Conservation (phyloP, 2,888 invertebrate species). For the Drosophila infuscata region DNA sequence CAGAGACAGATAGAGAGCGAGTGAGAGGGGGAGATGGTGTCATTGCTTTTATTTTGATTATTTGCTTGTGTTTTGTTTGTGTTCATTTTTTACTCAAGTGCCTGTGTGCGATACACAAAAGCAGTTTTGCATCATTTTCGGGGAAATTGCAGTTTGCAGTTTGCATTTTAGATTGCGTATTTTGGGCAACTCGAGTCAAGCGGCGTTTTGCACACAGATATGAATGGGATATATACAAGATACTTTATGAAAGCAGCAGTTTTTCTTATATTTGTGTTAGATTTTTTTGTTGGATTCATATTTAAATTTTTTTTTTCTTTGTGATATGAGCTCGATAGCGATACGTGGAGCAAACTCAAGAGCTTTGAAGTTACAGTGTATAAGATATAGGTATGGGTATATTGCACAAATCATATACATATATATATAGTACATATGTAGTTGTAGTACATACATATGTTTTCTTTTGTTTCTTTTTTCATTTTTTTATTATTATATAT, state of each 20-base stretch:
- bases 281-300: slow-evolving; percentile 6
- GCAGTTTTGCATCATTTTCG: slow-evolving; percentile 64
- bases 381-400: slow-evolving; percentile 55
- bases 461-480: neutral
- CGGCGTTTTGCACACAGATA: slow-evolving; percentile 19
- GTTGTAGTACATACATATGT: slow-evolving; percentile 17
- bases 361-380: slow-evolving; percentile 82
- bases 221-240: slow-evolving; percentile 31
- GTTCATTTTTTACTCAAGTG: slow-evolving; percentile 32
- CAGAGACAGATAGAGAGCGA: slow-evolving; percentile 2
- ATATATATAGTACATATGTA: slow-evolving; percentile 23
- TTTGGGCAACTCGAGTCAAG: slow-evolving; percentile 29
- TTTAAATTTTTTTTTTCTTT: slow-evolving; percentile 27
- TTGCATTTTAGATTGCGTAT: slow-evolving; percentile 38
- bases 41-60: slow-evolving; percentile 72
- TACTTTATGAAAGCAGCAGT: slow-evolving; percentile 32
- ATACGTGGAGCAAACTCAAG: slow-evolving; percentile 82
- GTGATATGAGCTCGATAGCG: slow-evolving; percentile 77
- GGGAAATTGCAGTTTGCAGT: slow-evolving; percentile 58
- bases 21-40: slow-evolving; percentile 3
- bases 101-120: slow-evolving; percentile 38
- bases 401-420: slow-evolving; percentile 44
- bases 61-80: slow-evolving; percentile 37
- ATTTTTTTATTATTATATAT: slow-evolving; percentile 6
- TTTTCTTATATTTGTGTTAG: slow-evolving; percentile 23